Evolutionary conservation across 2,888 invertebrate species (phyloP), one percentile per base, ranked within the genome.

Genomic region (Digitonthophagus gazella): DNA sequence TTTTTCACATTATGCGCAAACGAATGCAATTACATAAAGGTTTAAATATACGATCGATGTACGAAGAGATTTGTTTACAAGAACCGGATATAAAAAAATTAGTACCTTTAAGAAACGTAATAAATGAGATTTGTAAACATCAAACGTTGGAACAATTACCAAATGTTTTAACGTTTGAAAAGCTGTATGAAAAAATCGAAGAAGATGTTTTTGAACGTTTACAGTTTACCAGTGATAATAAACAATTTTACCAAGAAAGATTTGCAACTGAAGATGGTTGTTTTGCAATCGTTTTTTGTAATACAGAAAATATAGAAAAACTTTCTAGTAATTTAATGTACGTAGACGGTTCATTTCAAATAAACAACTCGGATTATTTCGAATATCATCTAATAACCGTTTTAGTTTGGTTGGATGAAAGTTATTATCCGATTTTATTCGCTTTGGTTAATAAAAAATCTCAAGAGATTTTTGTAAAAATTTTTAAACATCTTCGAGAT

Each of bases 241-340:
- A 74, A 14, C 82, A 82, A 69, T 82, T 82, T 67, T 86, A 87
- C 75, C 88, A 88, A 75, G 87, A 89, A 68, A 86, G 88, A 83
- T 90, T 90, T 75, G 86, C 86, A 2, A 82, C 84, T 5, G 85
- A 86, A 0, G 82, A 83, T 69, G 83, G 84, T n/a, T 75, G 75
- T 58, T 77, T 77, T 72, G 82, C 80, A 0, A 71, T 82, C 1
- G 71, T 81, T 2, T 82, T 82, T 68, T 79, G 77, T 0, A 81
- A 82, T 69, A 69, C 66, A 0, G 77, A 80, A 1, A 74, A 77
- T 0, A 75, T 81, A 3, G 73, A 76, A 14, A 72, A 75, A 66
- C 72, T 79, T n/a, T 76, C 76, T 0, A 80, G 79, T 69, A 78
- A 78, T 66, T 65, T 81, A 20, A 81, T 82, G 81, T 82, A 80